Evolutionary conservation across 1,140 invertebrate species (phyloP), one percentile per base, ranked within the genome.

Genomic region (Drusus annulatus): DNA sequence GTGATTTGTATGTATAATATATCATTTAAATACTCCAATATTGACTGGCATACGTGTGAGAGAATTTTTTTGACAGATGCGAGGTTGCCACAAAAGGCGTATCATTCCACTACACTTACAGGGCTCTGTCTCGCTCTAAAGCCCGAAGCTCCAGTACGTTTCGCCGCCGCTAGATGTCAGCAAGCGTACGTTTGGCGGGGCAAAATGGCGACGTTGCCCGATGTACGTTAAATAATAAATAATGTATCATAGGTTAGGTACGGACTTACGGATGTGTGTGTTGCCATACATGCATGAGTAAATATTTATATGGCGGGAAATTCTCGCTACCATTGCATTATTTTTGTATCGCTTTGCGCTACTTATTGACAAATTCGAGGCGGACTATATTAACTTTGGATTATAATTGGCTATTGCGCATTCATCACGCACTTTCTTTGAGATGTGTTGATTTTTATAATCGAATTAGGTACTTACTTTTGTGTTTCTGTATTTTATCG

Each of bases 21-120:
- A 16, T 45, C 36, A 45, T 45, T 65, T 65, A 65, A 65, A 69
- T 69, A 69, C 65, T 50, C 17, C 65, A 50, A 65, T 69, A 69
- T 69, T 69, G 65, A 69, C 65, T 36, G 21, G 77, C 77, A 56
- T 78, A 79, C 77, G 77, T 79, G 77, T 79, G 77, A 79, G 77
- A 69, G 77, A 79, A 79, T 71, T 79, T 79, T 79, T 79, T 79
- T 79, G 77, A 79, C 68, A 79, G 77, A n/a, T 73, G 77, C 77
- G 36, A 36, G 52, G 77, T 79, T 79, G 77, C 77, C 77, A 21
- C 23, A 21, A 15, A 51, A 17, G n/a, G 58, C 56, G 25, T 13
- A 31, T 25, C 52, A 36, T 60, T 69, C 31, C 45, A 69, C 58
- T 21, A 15, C 45, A 28, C 63, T 52, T 65, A 15, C 21, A 13